phyloP scores from a whole-genome alignment of 1,140 invertebrate genomes.

The Anagrus nilaparvatae region DNA sequence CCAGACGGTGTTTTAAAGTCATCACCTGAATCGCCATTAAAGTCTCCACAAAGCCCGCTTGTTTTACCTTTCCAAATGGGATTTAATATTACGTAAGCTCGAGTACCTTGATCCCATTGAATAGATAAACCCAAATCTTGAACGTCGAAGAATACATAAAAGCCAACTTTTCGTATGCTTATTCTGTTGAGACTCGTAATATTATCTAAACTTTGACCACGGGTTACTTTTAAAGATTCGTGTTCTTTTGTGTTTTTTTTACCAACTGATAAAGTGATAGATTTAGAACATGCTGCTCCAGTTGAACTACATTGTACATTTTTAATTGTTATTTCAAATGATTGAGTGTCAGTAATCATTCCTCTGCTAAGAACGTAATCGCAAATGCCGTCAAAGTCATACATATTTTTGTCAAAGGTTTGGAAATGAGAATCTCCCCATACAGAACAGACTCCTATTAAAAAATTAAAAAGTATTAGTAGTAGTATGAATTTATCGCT shows the following conservation, averaged over 20 bases:
- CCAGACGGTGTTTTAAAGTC: slow-evolving; percentile 77
- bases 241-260: slow-evolving; percentile 34
- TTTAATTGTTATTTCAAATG: slow-evolving; percentile 61
- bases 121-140: slow-evolving; percentile 65
- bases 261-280: slow-evolving; percentile 56
- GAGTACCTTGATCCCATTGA: slow-evolving; percentile 74
- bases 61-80: slow-evolving; percentile 66
- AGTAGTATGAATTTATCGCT: no score
- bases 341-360: slow-evolving; percentile 45
- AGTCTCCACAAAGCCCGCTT: slow-evolving; percentile 83
- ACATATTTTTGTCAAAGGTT: slow-evolving; percentile 75
- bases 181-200: slow-evolving; percentile 32
- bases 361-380: slow-evolving; percentile 76
- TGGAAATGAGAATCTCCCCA: slow-evolving; percentile 84
- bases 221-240: slow-evolving; percentile 53
- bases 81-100: slow-evolving; percentile 67
- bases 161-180: slow-evolving; percentile 49
- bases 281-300: slow-evolving; percentile 80
- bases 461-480: slow-evolving; percentile 14
- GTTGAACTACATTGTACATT: slow-evolving; percentile 76
- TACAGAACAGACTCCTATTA: slow-evolving; percentile 56
- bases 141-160: slow-evolving; percentile 72
- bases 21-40: slow-evolving; percentile 69
- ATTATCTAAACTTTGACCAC: slow-evolving; percentile 35
- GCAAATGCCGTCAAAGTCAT: slow-evolving; percentile 80